Percentiles rank a stretch among this genome's conserved stretches.
Conservation (phyloP, 2,113 vertebrate species). For the Pitta sordida region DNA sequence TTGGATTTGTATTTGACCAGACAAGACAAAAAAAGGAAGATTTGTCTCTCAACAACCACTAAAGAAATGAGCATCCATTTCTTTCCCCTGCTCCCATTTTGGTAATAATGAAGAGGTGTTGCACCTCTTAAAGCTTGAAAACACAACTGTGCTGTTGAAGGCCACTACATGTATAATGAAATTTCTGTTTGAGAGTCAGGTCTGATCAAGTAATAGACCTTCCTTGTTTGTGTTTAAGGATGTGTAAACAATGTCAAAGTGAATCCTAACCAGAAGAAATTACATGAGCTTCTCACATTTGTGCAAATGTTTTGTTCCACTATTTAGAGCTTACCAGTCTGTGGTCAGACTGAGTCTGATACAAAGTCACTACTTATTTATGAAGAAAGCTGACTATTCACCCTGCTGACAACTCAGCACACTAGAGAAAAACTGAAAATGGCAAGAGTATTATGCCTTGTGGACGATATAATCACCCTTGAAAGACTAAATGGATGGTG, state of each 20-base stretch:
- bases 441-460: neutral
- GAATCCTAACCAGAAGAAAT: constrained; percentile 36
- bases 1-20: neutral
- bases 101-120: constrained; percentile 19
- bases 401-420: neutral
- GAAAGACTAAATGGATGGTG: neutral
- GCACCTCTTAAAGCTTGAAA: neutral
- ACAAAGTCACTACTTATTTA: neutral
- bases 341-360: neutral
- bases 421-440: neutral
- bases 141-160: constrained; percentile 9
- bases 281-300: neutral
- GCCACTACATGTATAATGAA: neutral
- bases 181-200: constrained; percentile 25
- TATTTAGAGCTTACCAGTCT: neutral
- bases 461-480: neutral
- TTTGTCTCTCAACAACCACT: neutral
- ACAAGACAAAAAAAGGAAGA: neutral
- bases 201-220: constrained; percentile 50
- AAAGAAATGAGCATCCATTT: neutral
- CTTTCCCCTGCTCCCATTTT: neutral
- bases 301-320: neutral
- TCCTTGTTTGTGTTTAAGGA: constrained; percentile 28
- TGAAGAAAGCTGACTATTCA: constrained; percentile 9
- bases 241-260: constrained; percentile 43